Evolutionary conservation across 2,888 invertebrate genomes (phyloP), one percentile per base, ranked within the genome.

Genomic region (Chelonus formosanus): DNA sequence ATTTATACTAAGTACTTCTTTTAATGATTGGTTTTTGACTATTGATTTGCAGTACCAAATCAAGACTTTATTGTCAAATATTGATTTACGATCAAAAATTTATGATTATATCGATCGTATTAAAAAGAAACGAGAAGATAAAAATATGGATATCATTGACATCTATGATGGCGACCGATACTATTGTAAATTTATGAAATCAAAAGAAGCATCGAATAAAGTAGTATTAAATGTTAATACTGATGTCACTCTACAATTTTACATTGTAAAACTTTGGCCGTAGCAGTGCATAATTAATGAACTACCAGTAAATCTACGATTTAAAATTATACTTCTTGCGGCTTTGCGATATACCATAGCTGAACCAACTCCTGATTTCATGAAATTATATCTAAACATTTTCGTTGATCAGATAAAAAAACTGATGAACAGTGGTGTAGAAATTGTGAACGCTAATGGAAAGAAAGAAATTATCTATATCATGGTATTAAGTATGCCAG

Each of bases 31-130:
- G 40, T 62, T 68, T 52, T 7, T 68, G 3, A 43, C 48, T 7
- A 40, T 68, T 10, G 68, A 68, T 50, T 36, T 65, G 20, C 54
- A 54, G 40, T 68, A 61, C 60, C 68, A 68, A 68, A 63, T 68
- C 34, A 36, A 50, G 3, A 5, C 55, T n/a, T 47, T 65, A 34
- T 56, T 65, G 43, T 55, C 61, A 45, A 60, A 63, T 62, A 31
- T 52, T 40, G 47, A 44, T 53, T 57, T 59, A 3, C 47, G 54
- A 40, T 34, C 34, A 20, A 34, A n/a, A 5, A 61, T 65, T 20
- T 45, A 62, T 43, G 53, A 68, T 35, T 8, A 53, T 31, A 6
- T 40, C 1, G 40, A 40, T 40, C 4, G 6, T 40, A 40, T 40
- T 6, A 40, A 40, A 40, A 40, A 6, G n/a, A 40, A 40, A 40